A percentile compares a stretch with the other conserved stretches of the same genome.
Conservation (phyloP, 2,113 vertebrate genomes). For the Pygathrix nemaeus region DNA sequence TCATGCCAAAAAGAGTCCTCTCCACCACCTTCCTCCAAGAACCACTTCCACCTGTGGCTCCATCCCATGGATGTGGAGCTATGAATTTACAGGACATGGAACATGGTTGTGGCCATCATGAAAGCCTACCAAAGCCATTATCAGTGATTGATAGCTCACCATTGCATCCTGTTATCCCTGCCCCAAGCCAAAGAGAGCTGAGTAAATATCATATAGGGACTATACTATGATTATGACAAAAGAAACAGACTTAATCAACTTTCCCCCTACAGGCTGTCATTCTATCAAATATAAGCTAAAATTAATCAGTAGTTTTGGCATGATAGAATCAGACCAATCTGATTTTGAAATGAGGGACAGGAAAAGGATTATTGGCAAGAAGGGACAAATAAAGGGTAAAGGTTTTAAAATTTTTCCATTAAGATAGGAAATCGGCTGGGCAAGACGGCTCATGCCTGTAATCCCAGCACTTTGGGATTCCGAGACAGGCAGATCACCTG, state of each 20-base stretch:
- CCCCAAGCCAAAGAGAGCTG: neutral
- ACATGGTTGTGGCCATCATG: neutral
- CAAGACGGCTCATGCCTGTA: too few species aligned
- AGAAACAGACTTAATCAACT: neutral
- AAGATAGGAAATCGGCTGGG: neutral
- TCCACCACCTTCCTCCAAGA: neutral
- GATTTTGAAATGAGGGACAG: neutral
- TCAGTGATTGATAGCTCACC: neutral
- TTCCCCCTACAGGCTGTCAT: neutral
- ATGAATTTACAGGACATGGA: neutral
- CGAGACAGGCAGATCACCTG: too few species aligned
- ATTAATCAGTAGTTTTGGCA: neutral
- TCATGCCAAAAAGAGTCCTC: neutral
- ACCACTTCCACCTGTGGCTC: neutral
- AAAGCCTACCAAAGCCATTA: neutral
- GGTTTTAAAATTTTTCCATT: neutral
- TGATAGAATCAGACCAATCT: neutral
- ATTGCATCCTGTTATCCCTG: neutral
- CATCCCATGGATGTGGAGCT: neutral
- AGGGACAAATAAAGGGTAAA: neutral
- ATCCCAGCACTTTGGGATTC: too few species aligned
- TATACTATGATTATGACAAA: neutral
- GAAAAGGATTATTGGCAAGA: neutral
- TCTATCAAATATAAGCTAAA: neutral
- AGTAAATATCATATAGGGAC: neutral